phyloP scores from a whole-genome alignment of 2,113 vertebrate species.

The Crotalus helleri region DNA sequence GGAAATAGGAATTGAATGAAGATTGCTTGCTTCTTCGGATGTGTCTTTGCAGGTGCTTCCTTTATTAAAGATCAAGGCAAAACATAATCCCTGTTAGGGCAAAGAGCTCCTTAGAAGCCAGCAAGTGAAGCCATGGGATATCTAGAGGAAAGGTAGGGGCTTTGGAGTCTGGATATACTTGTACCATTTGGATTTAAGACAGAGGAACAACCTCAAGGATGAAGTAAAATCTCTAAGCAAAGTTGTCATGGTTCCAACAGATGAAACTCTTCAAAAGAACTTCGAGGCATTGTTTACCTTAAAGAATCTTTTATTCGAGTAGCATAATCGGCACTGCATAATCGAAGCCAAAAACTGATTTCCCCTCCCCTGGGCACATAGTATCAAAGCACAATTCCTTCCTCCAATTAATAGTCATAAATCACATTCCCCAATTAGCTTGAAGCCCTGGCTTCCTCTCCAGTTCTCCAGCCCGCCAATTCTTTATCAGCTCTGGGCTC shows the following conservation, averaged over 20 bases:
- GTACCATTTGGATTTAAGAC: neutral
- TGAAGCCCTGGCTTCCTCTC: too few species aligned
- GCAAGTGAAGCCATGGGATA: neutral
- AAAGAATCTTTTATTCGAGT: too few species aligned
- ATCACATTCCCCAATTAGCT: too few species aligned
- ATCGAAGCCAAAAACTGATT: too few species aligned
- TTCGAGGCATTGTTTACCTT: too few species aligned
- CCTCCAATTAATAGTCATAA: too few species aligned
- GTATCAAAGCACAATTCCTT: too few species aligned
- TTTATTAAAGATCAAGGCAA: neutral
- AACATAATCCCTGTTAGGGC: neutral
- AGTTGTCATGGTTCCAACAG: neutral
- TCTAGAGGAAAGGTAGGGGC: neutral
- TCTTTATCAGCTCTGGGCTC: too few species aligned
- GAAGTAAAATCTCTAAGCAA: neutral
- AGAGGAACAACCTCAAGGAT: neutral
- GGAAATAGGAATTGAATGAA: neutral
- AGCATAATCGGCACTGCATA: too few species aligned
- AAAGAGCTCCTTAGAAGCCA: neutral
- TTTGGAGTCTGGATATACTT: neutral
- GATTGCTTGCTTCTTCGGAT: neutral
- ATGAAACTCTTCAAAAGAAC: too few species aligned
- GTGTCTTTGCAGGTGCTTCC: neutral
- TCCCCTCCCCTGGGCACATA: too few species aligned
- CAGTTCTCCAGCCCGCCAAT: too few species aligned